Evolutionary conservation across 2,113 vertebrate species (phyloP).

Genomic region (Coptodon rendalli): DNA sequence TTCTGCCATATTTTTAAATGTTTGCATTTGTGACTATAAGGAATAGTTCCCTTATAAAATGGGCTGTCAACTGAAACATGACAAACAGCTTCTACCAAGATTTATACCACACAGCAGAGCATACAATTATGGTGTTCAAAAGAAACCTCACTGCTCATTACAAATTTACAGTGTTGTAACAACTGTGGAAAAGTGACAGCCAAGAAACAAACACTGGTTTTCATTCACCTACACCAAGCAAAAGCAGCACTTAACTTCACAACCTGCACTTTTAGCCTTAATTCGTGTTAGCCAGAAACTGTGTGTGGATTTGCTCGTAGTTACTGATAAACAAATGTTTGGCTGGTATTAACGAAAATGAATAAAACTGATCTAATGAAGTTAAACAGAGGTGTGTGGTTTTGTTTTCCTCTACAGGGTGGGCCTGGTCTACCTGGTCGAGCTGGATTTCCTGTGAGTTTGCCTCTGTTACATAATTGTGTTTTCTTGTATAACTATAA

Average conservation of each 20-base stretch:
- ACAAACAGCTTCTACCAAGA: neutral
- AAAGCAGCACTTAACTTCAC: neutral
- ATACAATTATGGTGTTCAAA: neutral
- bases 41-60: neutral
- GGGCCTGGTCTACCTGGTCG: constrained; percentile 57
- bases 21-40: neutral
- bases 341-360: neutral
- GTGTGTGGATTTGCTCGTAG: neutral
- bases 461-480: neutral
- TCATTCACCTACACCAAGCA: neutral
- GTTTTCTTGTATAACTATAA: neutral
- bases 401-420: constrained; percentile 43
- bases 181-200: neutral
- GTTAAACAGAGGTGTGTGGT: neutral
- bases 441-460: constrained; percentile 76
- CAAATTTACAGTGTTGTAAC: neutral
- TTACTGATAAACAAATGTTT: neutral
- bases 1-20: neutral
- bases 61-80: neutral
- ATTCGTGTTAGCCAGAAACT: neutral
- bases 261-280: neutral
- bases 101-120: neutral
- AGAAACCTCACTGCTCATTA: neutral
- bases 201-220: neutral
- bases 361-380: neutral